Evolutionary conservation across 2,888 invertebrate species (phyloP), one percentile per base, ranked within the genome.

Genomic region (Sesia apiformis): DNA sequence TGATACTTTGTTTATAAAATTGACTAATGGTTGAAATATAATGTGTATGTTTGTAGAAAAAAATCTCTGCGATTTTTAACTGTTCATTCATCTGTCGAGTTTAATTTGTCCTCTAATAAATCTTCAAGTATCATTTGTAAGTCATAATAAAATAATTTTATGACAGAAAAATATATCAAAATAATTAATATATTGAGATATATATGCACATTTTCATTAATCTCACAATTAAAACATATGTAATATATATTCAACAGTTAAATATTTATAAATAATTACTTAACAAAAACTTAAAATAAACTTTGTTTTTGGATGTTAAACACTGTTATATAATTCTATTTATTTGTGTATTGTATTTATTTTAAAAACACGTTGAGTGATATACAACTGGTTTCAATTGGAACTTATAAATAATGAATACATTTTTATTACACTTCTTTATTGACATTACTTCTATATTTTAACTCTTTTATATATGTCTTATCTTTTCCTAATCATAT

Each of bases 361-460:
- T 52, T 55, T 54, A 53, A 50, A 49, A 23, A 38, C 40, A 40
- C 40, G 38, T 8, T 40, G n/a, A 40, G 4, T 46, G 49, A 41
- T 39, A 55, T 51, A 50, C 53, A 52, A 49, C 53, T 52, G 58
- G 54, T 50, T 53, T 57, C 23, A 8, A 46, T 46, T 46, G 46
- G 46, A 46, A 46, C 46, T 46, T 46, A 46, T 51, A 23, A 52
- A 72, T 81, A 84, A 83, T 84, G 84, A 84, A 84, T 84, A 84
- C 84, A 83, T 82, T 46, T 8, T 6, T 3, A 46, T 46, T n/a
- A 46, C 5, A 46, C 23, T 23, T 23, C 1, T 23, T 23, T 23
- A 23, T 23, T 23, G 23, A 2, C 23, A 23, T 23, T 23, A 23
- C 23, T 23, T 23, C 23, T 23, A 23, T 23, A 23, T 23, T 23